Base-by-base conservation (phyloP, 1,140 invertebrate species). In the Cydia fagiglandana region DNA sequence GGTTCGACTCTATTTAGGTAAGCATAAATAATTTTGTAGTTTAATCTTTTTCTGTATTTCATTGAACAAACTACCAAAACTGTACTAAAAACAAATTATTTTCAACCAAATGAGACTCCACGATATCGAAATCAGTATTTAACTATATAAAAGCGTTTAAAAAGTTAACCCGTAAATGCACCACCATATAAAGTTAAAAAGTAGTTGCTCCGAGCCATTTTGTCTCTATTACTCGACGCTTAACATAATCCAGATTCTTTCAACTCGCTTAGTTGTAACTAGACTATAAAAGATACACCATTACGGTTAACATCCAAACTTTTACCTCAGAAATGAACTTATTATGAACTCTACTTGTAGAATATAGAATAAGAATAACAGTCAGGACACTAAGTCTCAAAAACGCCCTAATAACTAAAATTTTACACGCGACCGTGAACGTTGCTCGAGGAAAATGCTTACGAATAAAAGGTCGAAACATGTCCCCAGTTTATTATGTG, bases 301-400 rank as follows among this genome's bases (percentile, higher is more conserved):
- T 61, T 61, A 61, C 56, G 56, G 56, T 61, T 61, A 61, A 61
- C 56, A 61, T 20, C 56, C 56, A 20, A 61, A 61, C 56, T 61
- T 61, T 24, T 61, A 24, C 56, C 56, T 61, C 56, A 12, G 56
- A 61, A 61, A 61, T 61, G 56, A 24, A 61, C 56, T 61, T 61
- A 61, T 61, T 61, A 61, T 61, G 20, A 61, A 61, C 56, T 61
- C 20, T n/a, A 15, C 13, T 47, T 9, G 45, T 47, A 24, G 56
- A 61, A 61, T 24, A 61, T 61, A 61, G 17, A 61, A 24, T 24
- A 61, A 61, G 56, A 53, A 50, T 50, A 53, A 61, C 17, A 61
- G 56, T 24, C 17, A 61, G 20, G 20, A 20, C 56, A 61, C 56
- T 61, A 24, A 2, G n/a, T 9, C 56, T 10, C 1, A 24, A 61